A percentile compares a stretch with the other conserved stretches of the same genome.
Conservation (phyloP, 2,797 vertebrate species). For the Notoglanidium macrostoma region DNA sequence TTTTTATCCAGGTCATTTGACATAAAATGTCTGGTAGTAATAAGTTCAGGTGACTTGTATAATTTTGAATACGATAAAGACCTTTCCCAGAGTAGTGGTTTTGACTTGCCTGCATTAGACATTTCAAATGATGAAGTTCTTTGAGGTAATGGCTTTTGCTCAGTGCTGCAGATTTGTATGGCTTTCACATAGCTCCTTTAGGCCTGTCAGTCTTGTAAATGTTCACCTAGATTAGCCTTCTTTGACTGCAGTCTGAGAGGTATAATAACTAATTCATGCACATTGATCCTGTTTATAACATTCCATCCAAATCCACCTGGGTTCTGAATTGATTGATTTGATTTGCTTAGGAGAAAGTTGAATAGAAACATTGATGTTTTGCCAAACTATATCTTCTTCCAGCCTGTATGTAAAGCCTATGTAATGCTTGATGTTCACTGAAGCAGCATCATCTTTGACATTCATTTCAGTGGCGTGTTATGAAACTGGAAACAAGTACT, state of each 20-base stretch:
- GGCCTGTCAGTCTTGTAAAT: background rate
- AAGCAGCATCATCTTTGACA: too few species aligned
- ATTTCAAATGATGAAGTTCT: background rate
- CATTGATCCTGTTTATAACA: constrained; percentile 19
- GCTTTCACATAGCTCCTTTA: background rate
- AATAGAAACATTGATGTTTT: background rate
- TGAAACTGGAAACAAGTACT: background rate
- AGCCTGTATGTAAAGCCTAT: background rate
- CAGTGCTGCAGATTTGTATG: background rate
- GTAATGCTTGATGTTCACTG: background rate
- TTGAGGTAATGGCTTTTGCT: background rate
- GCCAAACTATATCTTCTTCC: background rate
- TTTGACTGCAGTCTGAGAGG: background rate
- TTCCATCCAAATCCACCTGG: background rate
- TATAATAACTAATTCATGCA: constrained; percentile 27
- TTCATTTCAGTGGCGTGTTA: background rate
- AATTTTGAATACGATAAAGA: background rate
- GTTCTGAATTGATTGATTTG: background rate
- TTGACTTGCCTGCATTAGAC: background rate
- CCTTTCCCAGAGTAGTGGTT: background rate
- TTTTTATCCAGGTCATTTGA: background rate
- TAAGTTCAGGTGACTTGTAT: background rate
- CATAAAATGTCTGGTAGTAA: background rate
- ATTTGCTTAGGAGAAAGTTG: background rate
- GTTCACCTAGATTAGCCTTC: background rate